A percentile compares a stretch with the other conserved stretches of the same genome.
Conservation (phyloP, 1,140 invertebrate genomes). For the Leptopilina clavipes region DNA sequence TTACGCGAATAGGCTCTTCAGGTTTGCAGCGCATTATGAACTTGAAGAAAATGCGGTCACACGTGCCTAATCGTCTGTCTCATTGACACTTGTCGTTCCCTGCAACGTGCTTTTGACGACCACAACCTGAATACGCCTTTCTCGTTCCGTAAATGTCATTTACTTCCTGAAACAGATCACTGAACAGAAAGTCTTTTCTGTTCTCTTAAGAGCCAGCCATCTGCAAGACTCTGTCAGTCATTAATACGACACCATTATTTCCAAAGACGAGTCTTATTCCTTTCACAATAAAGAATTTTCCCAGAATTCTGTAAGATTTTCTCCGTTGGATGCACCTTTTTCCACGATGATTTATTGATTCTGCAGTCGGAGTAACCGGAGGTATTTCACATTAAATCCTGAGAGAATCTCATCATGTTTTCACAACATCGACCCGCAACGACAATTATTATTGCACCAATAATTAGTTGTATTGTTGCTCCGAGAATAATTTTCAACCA, state of each 20-base stretch:
- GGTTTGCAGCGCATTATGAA: conserved; percentile 1
- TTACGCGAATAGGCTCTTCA: conserved; percentile 13
- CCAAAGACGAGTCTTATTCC: neutral
- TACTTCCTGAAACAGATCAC: conserved; percentile 1
- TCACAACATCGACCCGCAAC: conserved; percentile 20
- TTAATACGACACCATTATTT: neutral
- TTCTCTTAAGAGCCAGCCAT: neutral
- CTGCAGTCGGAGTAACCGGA: neutral
- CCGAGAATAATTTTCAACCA: conserved; percentile 1
- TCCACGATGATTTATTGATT: conserved; percentile 26
- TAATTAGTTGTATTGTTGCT: conserved; percentile 20
- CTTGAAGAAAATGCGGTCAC: conserved; percentile 1
- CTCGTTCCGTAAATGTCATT: neutral
- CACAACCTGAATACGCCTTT: conserved; percentile 23
- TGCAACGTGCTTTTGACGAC: conserved; percentile 11
- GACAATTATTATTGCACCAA: neutral
- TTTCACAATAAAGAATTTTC: neutral
- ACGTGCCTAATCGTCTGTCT: conserved; percentile 17
- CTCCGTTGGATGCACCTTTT: conserved; percentile 1
- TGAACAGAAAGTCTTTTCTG: neutral
- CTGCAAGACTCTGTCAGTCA: neutral
- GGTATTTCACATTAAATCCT: neutral
- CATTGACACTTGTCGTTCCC: conserved; percentile 20
- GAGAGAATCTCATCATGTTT: conserved; percentile 14
- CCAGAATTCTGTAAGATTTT: neutral